A percentile compares a stretch with the other conserved stretches of the same genome.
These are phyloP conservation scores for Trogon surrucura DNA, from an alignment of 2,113 vertebrate genomes.

Conservation along the genomic window DNA sequence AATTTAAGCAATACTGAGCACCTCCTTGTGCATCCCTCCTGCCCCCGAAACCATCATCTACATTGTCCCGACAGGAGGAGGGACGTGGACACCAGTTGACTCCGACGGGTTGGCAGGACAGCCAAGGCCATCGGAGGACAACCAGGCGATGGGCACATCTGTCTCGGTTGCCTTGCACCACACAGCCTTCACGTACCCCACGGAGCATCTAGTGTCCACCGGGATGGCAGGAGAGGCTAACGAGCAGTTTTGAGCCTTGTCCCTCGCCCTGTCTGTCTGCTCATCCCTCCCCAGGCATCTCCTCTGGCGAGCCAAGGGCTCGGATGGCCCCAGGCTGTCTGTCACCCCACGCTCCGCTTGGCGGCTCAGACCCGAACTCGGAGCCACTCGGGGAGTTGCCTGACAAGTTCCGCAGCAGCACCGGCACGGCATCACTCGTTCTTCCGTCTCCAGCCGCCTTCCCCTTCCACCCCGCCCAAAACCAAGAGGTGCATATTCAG, in stretches of 20 bases:
- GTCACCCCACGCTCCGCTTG: background rate
- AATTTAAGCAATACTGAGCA: background rate
- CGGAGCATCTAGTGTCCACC: background rate
- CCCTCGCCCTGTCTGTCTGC: background rate
- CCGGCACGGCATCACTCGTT: accelerated
- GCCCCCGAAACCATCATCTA: background rate
- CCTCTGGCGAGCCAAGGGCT: accelerated
- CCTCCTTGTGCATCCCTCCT: accelerated
- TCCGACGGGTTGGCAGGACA: accelerated
- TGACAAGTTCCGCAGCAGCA: background rate
- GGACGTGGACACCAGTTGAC: background rate
- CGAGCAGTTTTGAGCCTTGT: background rate
- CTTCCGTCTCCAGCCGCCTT: background rate
- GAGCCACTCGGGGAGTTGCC: background rate
- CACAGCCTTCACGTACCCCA: background rate
- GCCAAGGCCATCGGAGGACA: background rate
- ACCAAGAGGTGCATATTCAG: accelerated
- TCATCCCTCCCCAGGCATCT: background rate
- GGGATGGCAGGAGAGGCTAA: background rate
- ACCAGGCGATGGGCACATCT: background rate
- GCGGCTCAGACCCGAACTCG: background rate
- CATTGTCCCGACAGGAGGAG: accelerated
- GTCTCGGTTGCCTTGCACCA: background rate
- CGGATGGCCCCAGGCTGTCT: background rate
- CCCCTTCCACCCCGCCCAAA: background rate